Conservation (phyloP, 2,888 invertebrate species). For the Limnephilus auricula region DNA sequence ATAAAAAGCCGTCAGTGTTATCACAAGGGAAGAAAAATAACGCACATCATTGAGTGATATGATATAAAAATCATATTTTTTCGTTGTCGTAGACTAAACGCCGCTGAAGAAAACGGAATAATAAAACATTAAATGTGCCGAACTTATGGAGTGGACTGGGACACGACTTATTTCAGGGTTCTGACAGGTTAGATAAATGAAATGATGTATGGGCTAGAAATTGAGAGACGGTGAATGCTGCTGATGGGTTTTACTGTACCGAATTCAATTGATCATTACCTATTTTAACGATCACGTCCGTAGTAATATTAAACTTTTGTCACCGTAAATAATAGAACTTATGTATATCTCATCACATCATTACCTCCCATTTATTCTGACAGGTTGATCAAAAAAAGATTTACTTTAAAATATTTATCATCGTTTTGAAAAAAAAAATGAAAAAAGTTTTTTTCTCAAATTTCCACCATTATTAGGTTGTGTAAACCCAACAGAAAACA, state of each 20-base stretch:
- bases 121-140: not conserved
- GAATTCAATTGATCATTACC: not conserved
- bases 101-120: conserved; percentile 27
- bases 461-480: not conserved
- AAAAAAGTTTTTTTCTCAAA: not conserved
- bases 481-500: not conserved
- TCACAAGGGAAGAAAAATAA: not conserved
- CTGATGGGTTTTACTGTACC: not conserved
- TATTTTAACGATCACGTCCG: not conserved
- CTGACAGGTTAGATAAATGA: conserved; percentile 41
- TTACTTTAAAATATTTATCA: too few relatives aligned
- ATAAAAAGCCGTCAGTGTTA: not conserved
- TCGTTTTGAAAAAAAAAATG: too few relatives aligned
- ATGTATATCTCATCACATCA: not conserved
- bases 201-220: conserved; percentile 19
- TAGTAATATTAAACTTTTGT: not conserved
- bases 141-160: conserved; percentile 28
- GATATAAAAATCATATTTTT: not conserved
- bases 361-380: not conserved
- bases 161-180: conserved; percentile 8
- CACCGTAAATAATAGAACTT: not conserved
- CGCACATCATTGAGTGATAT: not conserved
- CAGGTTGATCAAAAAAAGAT: too few relatives aligned
- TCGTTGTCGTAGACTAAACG: not conserved
- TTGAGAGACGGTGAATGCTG: not conserved